Evolutionary conservation across 2,888 invertebrate genomes (phyloP).

Genomic region (Lasioglossum vierecki): DNA sequence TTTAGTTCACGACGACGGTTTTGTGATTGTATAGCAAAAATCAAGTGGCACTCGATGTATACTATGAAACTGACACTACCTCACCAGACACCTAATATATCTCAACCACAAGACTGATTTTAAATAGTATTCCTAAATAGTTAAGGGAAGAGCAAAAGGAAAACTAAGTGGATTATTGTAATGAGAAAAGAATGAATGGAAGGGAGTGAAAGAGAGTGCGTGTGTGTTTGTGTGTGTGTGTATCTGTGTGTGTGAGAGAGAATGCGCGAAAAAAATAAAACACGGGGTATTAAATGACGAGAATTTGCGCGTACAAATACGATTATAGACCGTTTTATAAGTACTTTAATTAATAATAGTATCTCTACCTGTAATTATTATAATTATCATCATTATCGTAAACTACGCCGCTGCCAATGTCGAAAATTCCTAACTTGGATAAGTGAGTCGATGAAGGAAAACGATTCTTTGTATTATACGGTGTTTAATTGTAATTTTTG

Average conservation of each 20-base stretch:
- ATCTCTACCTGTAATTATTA: constrained; percentile 56
- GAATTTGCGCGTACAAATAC: constrained; percentile 76
- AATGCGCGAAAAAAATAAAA: constrained; percentile 16
- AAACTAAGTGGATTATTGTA: constrained; percentile 15
- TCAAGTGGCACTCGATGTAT: constrained; percentile 79
- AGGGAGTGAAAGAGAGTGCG: background rate
- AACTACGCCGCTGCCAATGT: constrained; percentile 66
- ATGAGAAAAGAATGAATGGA: background rate
- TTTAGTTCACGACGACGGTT: background rate
- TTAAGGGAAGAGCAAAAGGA: constrained; percentile 57
- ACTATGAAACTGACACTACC: constrained; percentile 83
- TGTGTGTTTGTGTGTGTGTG: too few species aligned
- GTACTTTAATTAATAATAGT: constrained; percentile 65
- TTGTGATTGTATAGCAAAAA: constrained; percentile 46
- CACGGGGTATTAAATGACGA: constrained; percentile 56
- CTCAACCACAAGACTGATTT: constrained; percentile 84
- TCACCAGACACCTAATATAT: constrained; percentile 83
- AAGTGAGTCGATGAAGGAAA: constrained; percentile 39
- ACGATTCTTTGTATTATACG: constrained; percentile 65
- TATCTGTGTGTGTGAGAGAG: background rate
- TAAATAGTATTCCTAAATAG: constrained; percentile 83
- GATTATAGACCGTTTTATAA: constrained; percentile 72
- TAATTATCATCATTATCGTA: constrained; percentile 59
- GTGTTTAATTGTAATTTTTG: constrained; percentile 68
- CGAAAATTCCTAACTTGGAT: constrained; percentile 61